Evolutionary conservation across 1,140 invertebrate genomes (phyloP).

Genomic region (Meloidogyne exigua): DNA sequence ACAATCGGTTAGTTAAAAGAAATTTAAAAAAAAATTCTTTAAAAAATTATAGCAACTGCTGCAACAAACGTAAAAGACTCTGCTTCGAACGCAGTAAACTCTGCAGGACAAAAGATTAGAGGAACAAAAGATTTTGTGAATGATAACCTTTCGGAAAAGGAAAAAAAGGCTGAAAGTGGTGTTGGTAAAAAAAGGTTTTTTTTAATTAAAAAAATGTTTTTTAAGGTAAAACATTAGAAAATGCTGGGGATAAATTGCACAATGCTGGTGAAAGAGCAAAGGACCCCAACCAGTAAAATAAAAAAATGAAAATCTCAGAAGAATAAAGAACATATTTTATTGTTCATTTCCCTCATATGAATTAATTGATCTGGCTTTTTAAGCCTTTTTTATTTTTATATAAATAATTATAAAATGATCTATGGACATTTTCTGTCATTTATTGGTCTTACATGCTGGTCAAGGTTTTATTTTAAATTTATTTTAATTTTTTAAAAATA

Average conservation of each 20-base stretch:
- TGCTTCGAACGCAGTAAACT: conserved; percentile 7
- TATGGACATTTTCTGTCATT: too few relatives aligned
- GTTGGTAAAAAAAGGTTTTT: not conserved
- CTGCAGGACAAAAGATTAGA: conserved; percentile 10
- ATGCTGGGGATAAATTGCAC: conserved; percentile 19
- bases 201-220: too few relatives aligned
- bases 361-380: not conserved
- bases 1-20: conserved; percentile 23
- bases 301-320: not conserved
- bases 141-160: conserved; percentile 11
- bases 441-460: too few relatives aligned
- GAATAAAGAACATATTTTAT: not conserved
- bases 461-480: too few relatives aligned
- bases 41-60: conserved; percentile 23
- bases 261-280: not conserved
- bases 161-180: conserved; percentile 14
- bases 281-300: not conserved
- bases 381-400: too few relatives aligned
- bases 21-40: too few relatives aligned
- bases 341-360: not conserved
- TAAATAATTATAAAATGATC: too few relatives aligned
- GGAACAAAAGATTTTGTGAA: not conserved
- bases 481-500: too few relatives aligned
- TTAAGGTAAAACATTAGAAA: conserved; percentile 26
- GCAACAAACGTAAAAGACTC: conserved; percentile 28